Evolutionary conservation across 2,888 invertebrate species (phyloP).

Genomic region (Lasioglossum pauxillum): DNA sequence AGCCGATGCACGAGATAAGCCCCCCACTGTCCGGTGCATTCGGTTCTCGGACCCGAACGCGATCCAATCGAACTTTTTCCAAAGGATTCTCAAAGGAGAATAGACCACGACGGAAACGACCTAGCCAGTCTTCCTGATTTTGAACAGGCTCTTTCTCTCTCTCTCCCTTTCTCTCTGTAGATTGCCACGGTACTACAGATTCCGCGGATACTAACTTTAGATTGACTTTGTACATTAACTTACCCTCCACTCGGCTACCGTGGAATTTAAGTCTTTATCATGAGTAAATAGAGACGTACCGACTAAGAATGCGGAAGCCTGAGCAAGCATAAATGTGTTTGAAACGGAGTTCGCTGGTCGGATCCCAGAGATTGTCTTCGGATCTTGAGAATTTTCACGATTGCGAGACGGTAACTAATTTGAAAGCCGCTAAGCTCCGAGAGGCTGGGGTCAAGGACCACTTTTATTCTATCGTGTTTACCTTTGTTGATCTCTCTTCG

Average conservation of each 20-base stretch:
- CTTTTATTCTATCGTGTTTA: not conserved
- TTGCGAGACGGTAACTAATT: not conserved
- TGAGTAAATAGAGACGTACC: not conserved
- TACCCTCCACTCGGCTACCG: not conserved
- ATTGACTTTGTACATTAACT: slow-evolving; percentile 15
- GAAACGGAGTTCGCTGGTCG: not conserved
- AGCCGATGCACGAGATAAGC: not conserved
- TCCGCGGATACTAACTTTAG: slow-evolving; percentile 3
- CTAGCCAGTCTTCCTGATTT: not conserved
- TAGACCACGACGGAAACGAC: not conserved
- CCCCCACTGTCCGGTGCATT: not conserved
- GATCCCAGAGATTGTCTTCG: not conserved
- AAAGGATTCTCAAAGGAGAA: slow-evolving; percentile 8
- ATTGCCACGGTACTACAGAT: not conserved
- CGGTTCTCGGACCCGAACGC: not conserved
- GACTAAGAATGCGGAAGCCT: not conserved
- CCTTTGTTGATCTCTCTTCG: not conserved
- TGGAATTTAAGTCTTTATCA: not conserved
- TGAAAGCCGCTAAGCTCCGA: not conserved
- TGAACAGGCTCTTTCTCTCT: not conserved
- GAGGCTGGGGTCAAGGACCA: not conserved
- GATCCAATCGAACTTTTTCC: slow-evolving; percentile 27
- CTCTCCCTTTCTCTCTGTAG: not conserved
- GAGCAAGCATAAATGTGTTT: not conserved
- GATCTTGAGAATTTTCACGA: not conserved